Percentiles rank a stretch among this genome's conserved stretches.
These are phyloP conservation scores for Sturnira hondurensis DNA, from an alignment of 2,113 vertebrate species.

Conservation along the genomic window DNA sequence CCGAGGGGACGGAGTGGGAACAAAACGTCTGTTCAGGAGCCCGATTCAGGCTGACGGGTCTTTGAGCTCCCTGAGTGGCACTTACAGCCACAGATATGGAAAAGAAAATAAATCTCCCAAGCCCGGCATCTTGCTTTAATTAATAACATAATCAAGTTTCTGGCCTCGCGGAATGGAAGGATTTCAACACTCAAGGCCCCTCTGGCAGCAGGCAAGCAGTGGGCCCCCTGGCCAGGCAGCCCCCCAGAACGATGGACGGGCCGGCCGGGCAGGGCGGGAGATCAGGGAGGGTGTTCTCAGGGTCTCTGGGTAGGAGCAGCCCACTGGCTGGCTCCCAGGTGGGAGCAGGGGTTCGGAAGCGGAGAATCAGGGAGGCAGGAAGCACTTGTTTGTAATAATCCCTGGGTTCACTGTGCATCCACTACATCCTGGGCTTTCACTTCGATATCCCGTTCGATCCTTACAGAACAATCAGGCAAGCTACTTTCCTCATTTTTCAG, in stretches of 20 bases:
- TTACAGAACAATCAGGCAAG: neutral
- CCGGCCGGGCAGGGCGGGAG: neutral
- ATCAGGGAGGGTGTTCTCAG: neutral
- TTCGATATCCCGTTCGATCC: neutral
- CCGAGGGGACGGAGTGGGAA: constrained; percentile 19
- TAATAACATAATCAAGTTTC: constrained; percentile 73
- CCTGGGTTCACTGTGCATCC: neutral
- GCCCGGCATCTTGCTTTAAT: constrained; percentile 75
- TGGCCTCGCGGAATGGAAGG: constrained; percentile 62
- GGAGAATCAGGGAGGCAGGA: neutral
- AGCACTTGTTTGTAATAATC: rapidly evolving
- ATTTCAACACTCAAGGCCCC: constrained; percentile 48
- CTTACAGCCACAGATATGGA: constrained; percentile 77
- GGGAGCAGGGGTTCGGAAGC: neutral
- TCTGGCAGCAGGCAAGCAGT: constrained; percentile 48
- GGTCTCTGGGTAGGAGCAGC: neutral
- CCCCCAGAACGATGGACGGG: neutral
- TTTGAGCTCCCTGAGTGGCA: constrained; percentile 73
- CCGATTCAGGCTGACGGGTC: constrained; percentile 73
- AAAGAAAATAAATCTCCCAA: constrained; percentile 83
- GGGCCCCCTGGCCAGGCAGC: neutral
- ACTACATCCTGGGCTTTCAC: neutral
- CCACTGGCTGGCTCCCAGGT: neutral
- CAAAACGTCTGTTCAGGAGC: constrained; percentile 79
- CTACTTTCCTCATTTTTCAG: neutral